Evolutionary conservation across 2,113 vertebrate species (phyloP).

Genomic region (Dendrocopos noguchii): DNA sequence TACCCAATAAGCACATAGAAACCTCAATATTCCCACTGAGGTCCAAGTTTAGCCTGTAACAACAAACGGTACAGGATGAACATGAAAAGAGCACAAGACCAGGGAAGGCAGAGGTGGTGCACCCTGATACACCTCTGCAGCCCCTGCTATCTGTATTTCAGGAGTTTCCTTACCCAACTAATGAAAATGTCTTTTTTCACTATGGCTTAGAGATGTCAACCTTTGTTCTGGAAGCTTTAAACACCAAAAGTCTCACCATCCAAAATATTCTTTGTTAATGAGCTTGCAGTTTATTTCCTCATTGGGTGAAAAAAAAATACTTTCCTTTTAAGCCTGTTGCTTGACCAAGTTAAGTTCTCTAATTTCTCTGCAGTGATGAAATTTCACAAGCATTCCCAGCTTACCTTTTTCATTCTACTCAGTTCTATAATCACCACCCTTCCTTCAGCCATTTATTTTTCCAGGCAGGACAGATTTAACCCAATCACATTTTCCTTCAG

Average conservation of each 20-base stretch:
- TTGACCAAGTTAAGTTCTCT: not conserved
- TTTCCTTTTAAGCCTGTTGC: not conserved
- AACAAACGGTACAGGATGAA: not conserved
- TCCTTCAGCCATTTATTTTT: not conserved
- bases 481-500: not conserved
- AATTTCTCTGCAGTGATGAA: not conserved
- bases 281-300: not conserved
- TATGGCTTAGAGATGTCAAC: not conserved
- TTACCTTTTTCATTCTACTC: not conserved
- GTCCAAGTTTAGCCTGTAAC: not conserved
- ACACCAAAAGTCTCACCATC: not conserved
- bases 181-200: too few species aligned
- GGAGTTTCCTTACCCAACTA: not conserved
- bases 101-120: not conserved
- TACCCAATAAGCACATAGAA: not conserved
- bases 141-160: not conserved
- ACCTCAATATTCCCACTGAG: not conserved
- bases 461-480: not conserved
- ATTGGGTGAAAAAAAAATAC: not conserved
- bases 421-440: not conserved
- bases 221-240: not conserved
- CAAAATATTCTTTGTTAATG: not conserved
- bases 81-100: not conserved
- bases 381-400: not conserved
- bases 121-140: not conserved